Evolutionary conservation across 2,113 vertebrate species (phyloP).

Genomic region (Rhipidura dahli): DNA sequence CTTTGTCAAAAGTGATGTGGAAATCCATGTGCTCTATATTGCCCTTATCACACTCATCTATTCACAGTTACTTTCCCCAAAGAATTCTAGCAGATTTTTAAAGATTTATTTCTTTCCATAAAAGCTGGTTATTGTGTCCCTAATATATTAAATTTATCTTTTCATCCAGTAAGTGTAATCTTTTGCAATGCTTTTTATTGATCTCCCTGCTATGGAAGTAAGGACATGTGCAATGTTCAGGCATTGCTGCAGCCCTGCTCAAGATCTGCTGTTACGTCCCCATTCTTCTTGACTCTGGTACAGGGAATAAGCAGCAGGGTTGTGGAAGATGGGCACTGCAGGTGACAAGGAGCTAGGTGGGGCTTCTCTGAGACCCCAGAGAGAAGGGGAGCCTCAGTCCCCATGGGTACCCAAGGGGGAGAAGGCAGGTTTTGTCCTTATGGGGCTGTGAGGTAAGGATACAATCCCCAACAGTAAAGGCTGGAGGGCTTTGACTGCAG

Average conservation of each 20-base stretch:
- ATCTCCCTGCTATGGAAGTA: background rate
- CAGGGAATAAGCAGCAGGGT: background rate
- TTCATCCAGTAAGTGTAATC: background rate
- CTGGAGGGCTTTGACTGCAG: background rate
- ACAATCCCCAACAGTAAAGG: background rate
- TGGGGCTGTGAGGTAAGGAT: background rate
- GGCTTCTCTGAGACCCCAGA: background rate
- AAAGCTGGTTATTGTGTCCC: background rate
- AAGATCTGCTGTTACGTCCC: background rate
- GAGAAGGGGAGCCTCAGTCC: background rate
- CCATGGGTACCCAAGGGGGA: background rate
- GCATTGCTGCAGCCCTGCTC: background rate
- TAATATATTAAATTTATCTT: background rate
- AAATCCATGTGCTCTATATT: background rate
- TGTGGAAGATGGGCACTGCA: background rate
- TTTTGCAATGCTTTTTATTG: constrained; percentile 15
- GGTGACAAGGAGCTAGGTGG: background rate
- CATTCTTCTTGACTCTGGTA: background rate
- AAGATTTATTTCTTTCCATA: background rate
- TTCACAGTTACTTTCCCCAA: background rate
- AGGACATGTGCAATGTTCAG: background rate
- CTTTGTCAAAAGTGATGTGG: background rate
- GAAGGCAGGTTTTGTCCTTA: background rate
- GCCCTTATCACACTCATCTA: background rate
- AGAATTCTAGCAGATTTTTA: background rate